Percentiles rank a stretch among this genome's conserved stretches.
These are phyloP conservation scores for Coregonus sp. DNA, from an alignment of 2,797 vertebrate genomes.

Conservation along the genomic window DNA sequence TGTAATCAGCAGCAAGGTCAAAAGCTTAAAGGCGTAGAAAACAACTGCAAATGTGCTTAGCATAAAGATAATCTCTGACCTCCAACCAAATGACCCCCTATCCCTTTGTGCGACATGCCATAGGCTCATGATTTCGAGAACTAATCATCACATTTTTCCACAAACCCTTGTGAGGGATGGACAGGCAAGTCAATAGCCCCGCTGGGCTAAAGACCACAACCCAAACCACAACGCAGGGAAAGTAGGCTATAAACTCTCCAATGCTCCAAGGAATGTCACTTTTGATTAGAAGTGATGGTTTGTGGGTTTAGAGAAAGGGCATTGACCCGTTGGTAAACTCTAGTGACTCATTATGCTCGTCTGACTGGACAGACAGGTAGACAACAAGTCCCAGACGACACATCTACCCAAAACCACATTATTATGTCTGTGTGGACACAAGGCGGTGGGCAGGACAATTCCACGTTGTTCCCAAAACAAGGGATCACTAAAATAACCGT, in stretches of 20 bases:
- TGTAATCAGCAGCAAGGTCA: slow-evolving; percentile 6
- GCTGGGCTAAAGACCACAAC: slow-evolving; percentile 21
- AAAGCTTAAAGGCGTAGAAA: background rate
- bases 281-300: slow-evolving; percentile 28
- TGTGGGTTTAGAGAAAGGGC: background rate
- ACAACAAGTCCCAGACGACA: background rate
- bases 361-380: slow-evolving; percentile 8
- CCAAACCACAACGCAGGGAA: slow-evolving; percentile 23
- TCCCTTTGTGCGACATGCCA: too few relatives aligned
- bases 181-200: slow-evolving; percentile 21
- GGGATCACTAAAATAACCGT: background rate
- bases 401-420: slow-evolving; percentile 18
- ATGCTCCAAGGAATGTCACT: slow-evolving; percentile 3
- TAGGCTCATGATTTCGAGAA: too few relatives aligned
- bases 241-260: background rate
- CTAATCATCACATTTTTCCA: too few relatives aligned
- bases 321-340: slow-evolving; percentile 27
- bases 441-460: background rate
- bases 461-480: slow-evolving; percentile 16
- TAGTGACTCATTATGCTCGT: slow-evolving; percentile 31
- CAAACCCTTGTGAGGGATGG: slow-evolving; percentile 22
- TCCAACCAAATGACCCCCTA: slow-evolving; percentile 12
- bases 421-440: slow-evolving; percentile 4
- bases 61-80: slow-evolving; percentile 39
- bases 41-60: slow-evolving; percentile 25